Evolutionary conservation across 2,113 vertebrate genomes (phyloP), one percentile per base, ranked within the genome.

Genomic region (Rostratula benghalensis): DNA sequence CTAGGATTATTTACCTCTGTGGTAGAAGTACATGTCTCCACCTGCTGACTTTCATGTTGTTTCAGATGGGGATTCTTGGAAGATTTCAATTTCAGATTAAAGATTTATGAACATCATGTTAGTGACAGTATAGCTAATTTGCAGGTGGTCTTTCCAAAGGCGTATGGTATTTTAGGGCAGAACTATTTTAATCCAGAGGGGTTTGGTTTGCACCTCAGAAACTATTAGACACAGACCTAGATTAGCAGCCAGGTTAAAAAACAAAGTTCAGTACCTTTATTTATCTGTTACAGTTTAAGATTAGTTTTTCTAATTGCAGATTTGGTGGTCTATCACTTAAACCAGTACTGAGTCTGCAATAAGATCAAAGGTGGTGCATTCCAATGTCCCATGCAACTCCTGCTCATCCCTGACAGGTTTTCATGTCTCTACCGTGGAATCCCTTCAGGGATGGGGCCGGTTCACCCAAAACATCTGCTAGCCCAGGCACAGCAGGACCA

Each of bases 71-170:
- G 37, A 50, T 85, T 68, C 79, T 83, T 56, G 31, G 65, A 75
- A 95, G 79, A 90, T 90, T 92, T 88, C 37, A 53, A 81, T 89
- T 91, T 93, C 91, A 93, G 89, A 81, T 83, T 61, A 61, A 91
- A 83, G 80, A 59, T 61, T 53, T 91, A 80, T 77, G 83, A 81
- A 70, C 8, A 39, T 77, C 14, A 18, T 18, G 19, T n/a, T 59
- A 79, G 75, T 76, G 75, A 79, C 57, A 75, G 57, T 27, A 39
- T 1, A 48, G 76, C 9, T 41, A 63, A 60, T 61, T 43, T 75
- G 31, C 69, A 93, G 64, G 45, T 87, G 81, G 73, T 89, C 45
- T 69, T 35, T 77, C 65, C 31, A 65, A 53, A 78, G n/a, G 18
- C 24, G 33, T n/a, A 23, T 1, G 3, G 6, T 10, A 18, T 35